Conservation (phyloP, 2,888 invertebrate species). For the Blastobasis adustella region DNA sequence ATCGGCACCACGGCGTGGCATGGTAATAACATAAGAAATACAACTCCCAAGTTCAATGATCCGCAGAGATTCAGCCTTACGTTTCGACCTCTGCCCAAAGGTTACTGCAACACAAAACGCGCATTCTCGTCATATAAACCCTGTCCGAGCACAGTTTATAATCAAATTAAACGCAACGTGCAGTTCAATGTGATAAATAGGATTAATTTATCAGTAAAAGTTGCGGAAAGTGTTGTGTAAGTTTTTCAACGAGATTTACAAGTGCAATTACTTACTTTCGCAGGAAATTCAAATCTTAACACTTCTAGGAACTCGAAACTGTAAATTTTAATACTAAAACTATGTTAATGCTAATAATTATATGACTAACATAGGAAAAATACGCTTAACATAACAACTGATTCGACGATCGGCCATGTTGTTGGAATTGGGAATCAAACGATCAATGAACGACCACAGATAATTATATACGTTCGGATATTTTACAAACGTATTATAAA, state of each 20-base stretch:
- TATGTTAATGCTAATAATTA: slow-evolving; percentile 13
- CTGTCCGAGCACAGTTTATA: slow-evolving; percentile 14
- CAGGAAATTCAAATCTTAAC: slow-evolving; percentile 6
- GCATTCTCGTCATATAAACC: not conserved
- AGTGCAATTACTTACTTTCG: slow-evolving; percentile 8
- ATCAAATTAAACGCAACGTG: slow-evolving; percentile 42
- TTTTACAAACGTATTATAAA: not conserved
- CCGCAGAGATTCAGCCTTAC: not conserved
- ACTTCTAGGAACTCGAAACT: not conserved
- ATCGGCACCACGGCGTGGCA: slow-evolving; percentile 59
- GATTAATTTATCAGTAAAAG: slow-evolving; percentile 37
- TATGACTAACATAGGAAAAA: slow-evolving; percentile 21
- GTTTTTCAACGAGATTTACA: slow-evolving; percentile 18
- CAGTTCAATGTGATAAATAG: slow-evolving; percentile 33
- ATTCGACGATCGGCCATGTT: slow-evolving; percentile 60
- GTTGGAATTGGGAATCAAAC: slow-evolving; percentile 24
- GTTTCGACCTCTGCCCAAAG: slow-evolving; percentile 1
- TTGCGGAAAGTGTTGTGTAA: slow-evolving; percentile 21
- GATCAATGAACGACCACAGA: slow-evolving; percentile 5
- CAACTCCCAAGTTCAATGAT: slow-evolving; percentile 9
- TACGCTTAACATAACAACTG: slow-evolving; percentile 38
- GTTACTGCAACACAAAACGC: slow-evolving; percentile 11
- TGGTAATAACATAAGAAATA: slow-evolving; percentile 22
- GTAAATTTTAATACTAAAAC: too few species aligned
- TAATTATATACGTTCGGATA: slow-evolving; percentile 2